These are phyloP conservation scores for Cephalotes varians DNA, from an alignment of 2,888 invertebrate species.

Conservation along the genomic window DNA sequence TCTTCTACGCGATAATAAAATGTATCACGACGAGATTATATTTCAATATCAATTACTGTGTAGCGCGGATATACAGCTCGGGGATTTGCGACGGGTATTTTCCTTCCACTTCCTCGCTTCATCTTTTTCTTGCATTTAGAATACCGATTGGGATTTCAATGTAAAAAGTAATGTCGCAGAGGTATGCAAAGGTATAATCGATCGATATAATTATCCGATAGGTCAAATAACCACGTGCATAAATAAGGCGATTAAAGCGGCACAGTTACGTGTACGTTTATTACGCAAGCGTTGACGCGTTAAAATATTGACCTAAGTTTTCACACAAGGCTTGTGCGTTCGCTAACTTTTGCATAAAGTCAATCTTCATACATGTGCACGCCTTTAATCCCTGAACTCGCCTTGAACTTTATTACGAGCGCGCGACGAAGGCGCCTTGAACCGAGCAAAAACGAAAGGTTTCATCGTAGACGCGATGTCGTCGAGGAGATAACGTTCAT, in stretches of 20 bases:
- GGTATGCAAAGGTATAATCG: constrained; percentile 2
- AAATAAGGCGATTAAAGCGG: constrained; percentile 26
- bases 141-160: background rate
- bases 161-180: background rate
- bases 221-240: constrained; percentile 28
- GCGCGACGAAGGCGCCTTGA: constrained; percentile 48
- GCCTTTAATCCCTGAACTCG: constrained; percentile 54
- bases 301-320: constrained; percentile 49
- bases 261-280: constrained; percentile 10
- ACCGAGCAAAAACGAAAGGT: constrained; percentile 58
- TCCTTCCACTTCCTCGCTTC: background rate
- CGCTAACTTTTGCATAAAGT: constrained; percentile 41
- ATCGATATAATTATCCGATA: constrained; percentile 31
- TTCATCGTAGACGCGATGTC: constrained; percentile 29
- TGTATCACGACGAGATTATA: constrained; percentile 39
- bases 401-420: constrained; percentile 66
- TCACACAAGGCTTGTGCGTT: constrained; percentile 6
- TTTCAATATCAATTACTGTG: constrained; percentile 38
- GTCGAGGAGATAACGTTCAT: constrained; percentile 24
- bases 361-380: constrained; percentile 52
- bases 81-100: background rate
- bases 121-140: background rate
- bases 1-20: constrained; percentile 31
- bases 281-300: constrained; percentile 44
- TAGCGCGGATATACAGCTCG: background rate